These are phyloP conservation scores for Agriopis aurantiaria DNA, from an alignment of 2,888 invertebrate species.

Conservation along the genomic window DNA sequence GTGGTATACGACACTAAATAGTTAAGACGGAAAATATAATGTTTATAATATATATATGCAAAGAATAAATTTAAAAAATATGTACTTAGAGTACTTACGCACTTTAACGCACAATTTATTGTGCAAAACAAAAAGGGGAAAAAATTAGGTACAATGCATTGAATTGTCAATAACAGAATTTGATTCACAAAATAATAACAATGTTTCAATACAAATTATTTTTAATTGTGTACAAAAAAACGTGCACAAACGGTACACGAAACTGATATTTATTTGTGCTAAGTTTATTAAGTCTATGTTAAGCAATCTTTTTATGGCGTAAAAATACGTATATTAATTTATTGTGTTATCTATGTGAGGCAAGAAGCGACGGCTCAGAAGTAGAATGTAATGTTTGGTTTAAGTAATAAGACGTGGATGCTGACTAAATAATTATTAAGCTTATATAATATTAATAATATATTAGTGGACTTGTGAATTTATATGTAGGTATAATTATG, in stretches of 20 bases:
- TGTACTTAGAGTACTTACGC: background rate
- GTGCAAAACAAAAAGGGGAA: background rate
- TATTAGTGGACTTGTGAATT: background rate
- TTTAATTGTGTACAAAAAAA: background rate
- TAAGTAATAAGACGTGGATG: background rate
- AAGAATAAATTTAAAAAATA: background rate
- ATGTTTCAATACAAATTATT: background rate
- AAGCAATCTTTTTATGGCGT: background rate
- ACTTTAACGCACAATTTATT: background rate
- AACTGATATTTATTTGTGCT: background rate
- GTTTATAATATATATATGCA: background rate
- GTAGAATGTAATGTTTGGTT: background rate
- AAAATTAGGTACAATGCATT: too few relatives aligned
- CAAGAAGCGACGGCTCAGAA: background rate
- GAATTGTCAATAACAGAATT: too few relatives aligned
- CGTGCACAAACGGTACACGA: slow-evolving; percentile 3
- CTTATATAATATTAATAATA: background rate
- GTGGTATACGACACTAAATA: background rate
- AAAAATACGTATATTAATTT: background rate
- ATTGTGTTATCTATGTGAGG: background rate
- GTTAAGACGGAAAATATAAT: background rate
- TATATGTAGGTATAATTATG: background rate
- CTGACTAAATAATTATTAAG: background rate
- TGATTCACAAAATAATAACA: background rate
- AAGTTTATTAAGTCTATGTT: background rate